Percentiles rank a stretch among this genome's conserved stretches.
These are phyloP conservation scores for Crambe crambe DNA, from an alignment of 37 sponge, comb jelly and placozoan genomes.

Conservation along the genomic window DNA sequence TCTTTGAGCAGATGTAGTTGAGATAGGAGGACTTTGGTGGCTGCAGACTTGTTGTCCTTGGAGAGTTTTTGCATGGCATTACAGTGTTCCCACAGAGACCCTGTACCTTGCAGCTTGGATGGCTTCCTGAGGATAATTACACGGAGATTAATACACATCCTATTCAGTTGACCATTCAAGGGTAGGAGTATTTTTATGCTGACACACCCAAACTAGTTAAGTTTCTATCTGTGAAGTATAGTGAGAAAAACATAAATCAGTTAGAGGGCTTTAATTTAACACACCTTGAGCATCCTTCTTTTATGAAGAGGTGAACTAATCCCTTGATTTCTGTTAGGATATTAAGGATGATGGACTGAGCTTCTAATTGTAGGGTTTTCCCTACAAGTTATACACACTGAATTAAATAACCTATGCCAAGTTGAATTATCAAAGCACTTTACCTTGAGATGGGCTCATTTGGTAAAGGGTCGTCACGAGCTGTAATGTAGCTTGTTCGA, in stretches of 20 bases:
- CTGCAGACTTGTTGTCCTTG: constrained; percentile 43
- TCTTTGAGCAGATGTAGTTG: constrained; percentile 53
- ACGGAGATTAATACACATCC: no score
- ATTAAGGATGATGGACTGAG: neutral
- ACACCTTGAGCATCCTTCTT: constrained; percentile 25
- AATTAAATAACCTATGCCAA: neutral
- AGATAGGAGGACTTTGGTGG: constrained; percentile 19
- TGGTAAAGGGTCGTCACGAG: constrained; percentile 13
- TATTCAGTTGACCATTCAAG: no score
- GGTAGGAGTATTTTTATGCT: no score
- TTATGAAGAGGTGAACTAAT: constrained; percentile 6
- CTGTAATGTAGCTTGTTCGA: constrained; percentile 26
- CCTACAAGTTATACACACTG: neutral
- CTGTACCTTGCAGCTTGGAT: constrained; percentile 39
- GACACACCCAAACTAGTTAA: neutral
- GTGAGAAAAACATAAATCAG: neutral
- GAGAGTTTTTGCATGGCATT: constrained; percentile 28
- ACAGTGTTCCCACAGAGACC: constrained; percentile 54
- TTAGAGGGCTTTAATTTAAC: neutral
- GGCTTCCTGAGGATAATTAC: neutral
- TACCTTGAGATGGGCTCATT: constrained; percentile 14
- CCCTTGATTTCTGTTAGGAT: constrained; percentile 25
- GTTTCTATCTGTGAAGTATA: neutral
- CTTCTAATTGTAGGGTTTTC: constrained; percentile 16
- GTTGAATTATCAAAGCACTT: neutral